phyloP scores from a whole-genome alignment of 2,113 vertebrate genomes.

The Oreochromis tanganicae region DNA sequence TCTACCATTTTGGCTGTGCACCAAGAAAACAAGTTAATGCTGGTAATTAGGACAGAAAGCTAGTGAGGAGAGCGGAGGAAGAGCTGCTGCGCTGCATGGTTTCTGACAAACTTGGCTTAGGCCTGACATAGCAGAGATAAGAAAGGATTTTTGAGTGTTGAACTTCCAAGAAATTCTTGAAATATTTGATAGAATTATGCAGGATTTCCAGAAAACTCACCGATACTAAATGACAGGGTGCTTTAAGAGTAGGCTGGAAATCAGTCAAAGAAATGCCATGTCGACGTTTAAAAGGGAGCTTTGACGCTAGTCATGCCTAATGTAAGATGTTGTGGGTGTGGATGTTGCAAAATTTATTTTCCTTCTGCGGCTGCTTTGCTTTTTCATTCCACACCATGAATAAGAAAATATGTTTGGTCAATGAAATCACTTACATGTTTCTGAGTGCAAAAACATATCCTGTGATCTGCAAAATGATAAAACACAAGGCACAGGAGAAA shows the following conservation, averaged over 20 bases:
- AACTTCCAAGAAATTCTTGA: neutral
- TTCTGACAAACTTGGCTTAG: constrained; percentile 11
- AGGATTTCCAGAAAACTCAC: neutral
- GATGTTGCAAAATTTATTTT: constrained; percentile 32
- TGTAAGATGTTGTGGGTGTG: constrained; percentile 11
- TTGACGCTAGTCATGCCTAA: constrained; percentile 8
- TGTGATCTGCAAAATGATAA: neutral
- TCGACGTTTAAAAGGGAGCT: neutral
- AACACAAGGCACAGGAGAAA: neutral
- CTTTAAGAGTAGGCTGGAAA: constrained; percentile 7
- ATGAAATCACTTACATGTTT: neutral
- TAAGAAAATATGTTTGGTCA: constrained; percentile 25
- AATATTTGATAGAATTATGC: neutral
- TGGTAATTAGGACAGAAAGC: constrained; percentile 46
- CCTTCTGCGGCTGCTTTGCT: neutral
- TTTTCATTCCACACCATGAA: constrained; percentile 20
- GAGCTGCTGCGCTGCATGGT: neutral
- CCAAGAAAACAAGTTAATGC: constrained; percentile 43
- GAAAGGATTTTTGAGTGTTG: neutral
- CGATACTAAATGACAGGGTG: neutral
- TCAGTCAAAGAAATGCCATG: neutral
- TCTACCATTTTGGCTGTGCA: constrained; percentile 36
- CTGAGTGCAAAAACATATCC: neutral
- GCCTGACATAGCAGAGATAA: neutral
- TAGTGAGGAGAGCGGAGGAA: neutral